Base-by-base conservation (phyloP, 2,113 vertebrate genomes). In the Mirounga angustirostris region DNA sequence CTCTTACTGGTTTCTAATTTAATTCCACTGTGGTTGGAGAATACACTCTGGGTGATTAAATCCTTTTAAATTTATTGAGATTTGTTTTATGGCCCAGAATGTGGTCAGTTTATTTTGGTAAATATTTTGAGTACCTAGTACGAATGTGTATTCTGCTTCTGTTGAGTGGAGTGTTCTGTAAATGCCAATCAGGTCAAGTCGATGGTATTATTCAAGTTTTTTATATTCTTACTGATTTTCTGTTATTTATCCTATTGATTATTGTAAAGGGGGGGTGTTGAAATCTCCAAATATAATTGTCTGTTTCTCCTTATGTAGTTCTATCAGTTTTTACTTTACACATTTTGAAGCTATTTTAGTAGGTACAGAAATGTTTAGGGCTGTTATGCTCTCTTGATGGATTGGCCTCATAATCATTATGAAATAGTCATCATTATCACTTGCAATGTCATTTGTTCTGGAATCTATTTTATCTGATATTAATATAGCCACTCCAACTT, bases 41-140 rank as follows among this genome's bases (percentile, higher is more conserved):
- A 80, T 19, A 88, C 14, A 69, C 36, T 88, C 69, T 50, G 1
- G 3, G 36, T 87, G 4, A 87, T 79, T 94, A 67, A 67, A 94
- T 61, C 56, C 43, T 84, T 92, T 92, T 93, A 74, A 76, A 85
- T 40, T 74, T 85, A 52, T 85, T 30, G 33, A 93, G 69, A 76
- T 26, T 30, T 76, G 43, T 85, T 85, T 85, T 76, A 63, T 93
- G 69, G 33, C 67, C 58, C 33, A 76, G 69, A 85, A 85, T 76
- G 4, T 76, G 81, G 11, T 76, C 56, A 43, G n/a, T 26, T 26
- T 85, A 14, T 63, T 33, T 85, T 40, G 24, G 40, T 71, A 91
- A 80, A 86, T 86, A 73, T 78, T 79, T 86, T 69, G 50, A 67
- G 9, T 30, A 78, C n/a, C 28, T 63, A 36, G 56, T 54, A 76